A percentile compares a stretch with the other conserved stretches of the same genome.
Conservation (phyloP, 1,140 invertebrate genomes). For the Platorchestia sp. region DNA sequence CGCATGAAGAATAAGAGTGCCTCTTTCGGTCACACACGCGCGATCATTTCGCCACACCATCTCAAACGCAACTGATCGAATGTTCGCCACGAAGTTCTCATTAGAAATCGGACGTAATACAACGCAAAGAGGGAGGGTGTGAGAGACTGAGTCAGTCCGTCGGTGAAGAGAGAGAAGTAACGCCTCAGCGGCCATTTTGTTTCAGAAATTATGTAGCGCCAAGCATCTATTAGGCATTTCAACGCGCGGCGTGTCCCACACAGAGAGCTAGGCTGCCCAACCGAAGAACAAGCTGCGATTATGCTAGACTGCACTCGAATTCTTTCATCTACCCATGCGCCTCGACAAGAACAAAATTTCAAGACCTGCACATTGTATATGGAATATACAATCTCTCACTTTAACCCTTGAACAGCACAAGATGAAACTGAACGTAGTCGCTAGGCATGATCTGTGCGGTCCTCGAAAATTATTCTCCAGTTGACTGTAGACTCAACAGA, state of each 20-base stretch:
- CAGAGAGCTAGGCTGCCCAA: background rate
- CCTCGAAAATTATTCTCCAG: no score
- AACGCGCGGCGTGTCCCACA: background rate
- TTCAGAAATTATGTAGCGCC: constrained; percentile 52
- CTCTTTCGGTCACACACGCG: background rate
- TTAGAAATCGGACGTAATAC: constrained; percentile 31
- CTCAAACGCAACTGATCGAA: constrained; percentile 12
- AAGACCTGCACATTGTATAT: no score
- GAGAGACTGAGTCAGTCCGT: constrained; percentile 5
- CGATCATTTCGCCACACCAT: constrained; percentile 12
- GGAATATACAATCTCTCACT: no score
- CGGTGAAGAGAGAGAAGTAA: constrained; percentile 19
- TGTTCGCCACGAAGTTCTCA: constrained; percentile 41
- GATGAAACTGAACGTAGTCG: no score
- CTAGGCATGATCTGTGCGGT: no score
- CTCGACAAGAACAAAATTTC: background rate
- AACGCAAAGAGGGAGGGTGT: background rate
- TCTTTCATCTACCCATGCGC: background rate
- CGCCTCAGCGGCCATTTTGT: constrained; percentile 54
- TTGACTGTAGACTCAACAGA: no score
- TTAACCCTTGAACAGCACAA: no score
- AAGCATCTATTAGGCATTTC: constrained; percentile 55
- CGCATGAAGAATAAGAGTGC: background rate
- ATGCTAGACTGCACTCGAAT: background rate
- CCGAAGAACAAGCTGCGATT: background rate